Percentiles rank a stretch among this genome's conserved stretches.
phyloP scores from a whole-genome alignment of 1,140 invertebrate species.

The Diploscapter pachys region DNA sequence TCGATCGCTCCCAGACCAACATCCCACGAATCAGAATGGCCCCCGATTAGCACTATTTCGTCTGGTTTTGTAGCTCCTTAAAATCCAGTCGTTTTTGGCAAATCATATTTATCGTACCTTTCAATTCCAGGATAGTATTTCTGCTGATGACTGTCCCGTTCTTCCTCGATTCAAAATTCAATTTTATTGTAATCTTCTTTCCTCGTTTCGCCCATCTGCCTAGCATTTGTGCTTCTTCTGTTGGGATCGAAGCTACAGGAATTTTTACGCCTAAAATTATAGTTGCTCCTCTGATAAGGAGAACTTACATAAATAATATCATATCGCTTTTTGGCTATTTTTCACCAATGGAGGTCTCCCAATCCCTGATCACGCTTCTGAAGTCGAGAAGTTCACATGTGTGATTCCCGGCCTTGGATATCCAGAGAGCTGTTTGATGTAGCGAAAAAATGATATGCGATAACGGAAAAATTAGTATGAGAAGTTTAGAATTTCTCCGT shows the following conservation, averaged over 20 bases:
- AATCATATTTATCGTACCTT: slow-evolving; percentile 33
- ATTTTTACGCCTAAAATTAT: slow-evolving; percentile 66
- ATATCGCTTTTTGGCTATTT: too few relatives aligned
- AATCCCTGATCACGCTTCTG: too few relatives aligned
- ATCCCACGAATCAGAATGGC: slow-evolving; percentile 84
- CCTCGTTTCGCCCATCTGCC: slow-evolving; percentile 68
- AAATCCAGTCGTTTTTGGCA: slow-evolving; percentile 20
- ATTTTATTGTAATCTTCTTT: slow-evolving; percentile 42
- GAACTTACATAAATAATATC: too few relatives aligned
- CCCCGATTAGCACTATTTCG: slow-evolving; percentile 73
- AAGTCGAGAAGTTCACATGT: too few relatives aligned
- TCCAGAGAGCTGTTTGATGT: too few relatives aligned
- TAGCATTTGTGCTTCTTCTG: slow-evolving; percentile 76
- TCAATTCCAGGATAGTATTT: slow-evolving; percentile 49
- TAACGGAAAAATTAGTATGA: too few relatives aligned
- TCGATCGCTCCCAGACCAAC: slow-evolving; percentile 84
- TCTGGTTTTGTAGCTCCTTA: slow-evolving; percentile 40
- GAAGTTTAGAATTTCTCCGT: too few relatives aligned
- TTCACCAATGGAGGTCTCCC: too few relatives aligned
- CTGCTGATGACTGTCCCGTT: slow-evolving; percentile 40
- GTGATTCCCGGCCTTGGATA: too few relatives aligned
- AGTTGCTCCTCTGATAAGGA: too few relatives aligned
- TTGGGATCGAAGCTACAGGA: slow-evolving; percentile 74
- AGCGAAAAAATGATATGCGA: too few relatives aligned
- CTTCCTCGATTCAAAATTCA: slow-evolving; percentile 40